These are phyloP conservation scores for Tragelaphus oryx DNA, from an alignment of 2,797 vertebrate genomes.

Conservation along the genomic window DNA sequence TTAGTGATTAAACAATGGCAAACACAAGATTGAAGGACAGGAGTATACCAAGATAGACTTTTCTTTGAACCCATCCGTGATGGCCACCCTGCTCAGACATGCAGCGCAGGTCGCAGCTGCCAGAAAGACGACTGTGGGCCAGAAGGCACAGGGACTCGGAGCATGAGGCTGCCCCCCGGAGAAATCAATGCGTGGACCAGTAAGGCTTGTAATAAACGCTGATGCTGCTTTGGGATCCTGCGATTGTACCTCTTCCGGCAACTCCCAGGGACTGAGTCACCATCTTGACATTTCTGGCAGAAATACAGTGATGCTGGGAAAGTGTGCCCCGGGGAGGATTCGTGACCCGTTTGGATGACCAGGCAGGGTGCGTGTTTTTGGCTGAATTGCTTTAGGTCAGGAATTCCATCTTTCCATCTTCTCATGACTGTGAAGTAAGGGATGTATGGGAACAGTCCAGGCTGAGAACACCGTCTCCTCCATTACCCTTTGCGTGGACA, in stretches of 20 bases:
- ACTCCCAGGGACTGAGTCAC: neutral
- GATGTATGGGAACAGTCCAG: neutral
- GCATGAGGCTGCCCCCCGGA: neutral
- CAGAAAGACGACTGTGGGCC: neutral
- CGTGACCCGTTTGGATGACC: neutral
- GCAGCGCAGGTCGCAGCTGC: neutral
- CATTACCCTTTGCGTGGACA: neutral
- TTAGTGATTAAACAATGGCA: neutral
- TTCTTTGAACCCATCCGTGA: neutral
- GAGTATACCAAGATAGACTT: neutral
- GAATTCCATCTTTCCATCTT: neutral
- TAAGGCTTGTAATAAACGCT: neutral
- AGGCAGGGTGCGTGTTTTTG: neutral
- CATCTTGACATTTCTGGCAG: neutral
- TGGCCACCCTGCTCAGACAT: neutral
- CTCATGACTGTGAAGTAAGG: neutral
- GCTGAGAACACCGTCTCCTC: neutral
- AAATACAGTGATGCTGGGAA: neutral
- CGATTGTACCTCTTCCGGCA: neutral
- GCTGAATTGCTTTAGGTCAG: neutral
- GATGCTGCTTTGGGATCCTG: neutral
- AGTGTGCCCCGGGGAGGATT: neutral
- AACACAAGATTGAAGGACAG: neutral
- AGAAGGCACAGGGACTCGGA: neutral
- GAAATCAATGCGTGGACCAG: constrained; percentile 26